Conservation (phyloP, 1,140 invertebrate genomes). For the Camponotus vicinus region DNA sequence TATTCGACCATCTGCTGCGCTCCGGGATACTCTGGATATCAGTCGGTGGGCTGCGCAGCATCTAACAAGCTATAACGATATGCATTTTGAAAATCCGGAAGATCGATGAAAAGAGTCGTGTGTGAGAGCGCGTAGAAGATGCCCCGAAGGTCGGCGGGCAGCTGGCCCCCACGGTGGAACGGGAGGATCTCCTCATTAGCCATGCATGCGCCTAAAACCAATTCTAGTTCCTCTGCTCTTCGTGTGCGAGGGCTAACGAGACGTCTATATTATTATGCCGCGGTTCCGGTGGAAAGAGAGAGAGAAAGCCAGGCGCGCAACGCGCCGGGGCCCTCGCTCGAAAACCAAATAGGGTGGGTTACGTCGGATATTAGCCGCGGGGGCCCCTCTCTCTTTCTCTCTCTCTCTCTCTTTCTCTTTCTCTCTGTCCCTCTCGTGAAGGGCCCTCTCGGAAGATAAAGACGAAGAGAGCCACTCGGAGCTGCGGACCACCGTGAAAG, state of each 20-base stretch:
- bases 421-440: slow-evolving; percentile 40
- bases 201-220: slow-evolving; percentile 84
- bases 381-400: slow-evolving; percentile 53
- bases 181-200: slow-evolving; percentile 81
- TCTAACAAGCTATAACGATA: slow-evolving; percentile 65
- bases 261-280: slow-evolving; percentile 85
- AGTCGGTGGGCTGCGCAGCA: slow-evolving; percentile 67
- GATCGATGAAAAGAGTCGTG: slow-evolving; percentile 58
- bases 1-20: slow-evolving; percentile 70
- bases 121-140: slow-evolving; percentile 54
- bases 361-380: slow-evolving; percentile 79
- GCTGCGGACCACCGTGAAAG: slow-evolving; percentile 84
- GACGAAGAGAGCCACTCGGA: slow-evolving; percentile 79
- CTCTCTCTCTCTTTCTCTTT: too few species aligned
- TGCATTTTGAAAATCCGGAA: slow-evolving; percentile 63
- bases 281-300: slow-evolving; percentile 45
- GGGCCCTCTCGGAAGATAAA: slow-evolving; percentile 76
- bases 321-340: slow-evolving; percentile 69
- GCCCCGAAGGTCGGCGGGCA: slow-evolving; percentile 67
- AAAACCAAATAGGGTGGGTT: slow-evolving; percentile 78
- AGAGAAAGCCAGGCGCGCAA: slow-evolving; percentile 58
- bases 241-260: slow-evolving; percentile 75
- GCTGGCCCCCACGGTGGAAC: slow-evolving; percentile 69
- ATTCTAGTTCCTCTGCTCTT: slow-evolving; percentile 74
- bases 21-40: slow-evolving; percentile 72